Evolutionary conservation across 2,797 vertebrate species (phyloP).

Genomic region (Arrhamphus sclerolepis): DNA sequence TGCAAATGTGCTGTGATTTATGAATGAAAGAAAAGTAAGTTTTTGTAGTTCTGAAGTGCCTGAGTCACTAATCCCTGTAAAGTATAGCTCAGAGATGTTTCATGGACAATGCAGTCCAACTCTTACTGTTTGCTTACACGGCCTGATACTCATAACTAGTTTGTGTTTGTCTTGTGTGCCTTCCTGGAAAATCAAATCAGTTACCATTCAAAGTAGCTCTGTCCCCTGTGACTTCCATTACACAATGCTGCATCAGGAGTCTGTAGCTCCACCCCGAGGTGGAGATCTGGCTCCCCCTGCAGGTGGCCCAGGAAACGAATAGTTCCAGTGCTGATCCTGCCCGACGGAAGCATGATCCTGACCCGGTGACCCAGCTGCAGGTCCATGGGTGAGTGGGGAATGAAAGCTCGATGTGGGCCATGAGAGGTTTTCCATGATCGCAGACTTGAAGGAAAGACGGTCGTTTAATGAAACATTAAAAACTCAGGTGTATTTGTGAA

Average conservation of each 20-base stretch:
- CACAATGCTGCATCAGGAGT: conserved; percentile 63
- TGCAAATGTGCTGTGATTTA: conserved; percentile 7
- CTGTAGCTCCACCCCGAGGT: conserved; percentile 82
- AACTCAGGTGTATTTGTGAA: neutral
- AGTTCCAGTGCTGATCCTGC: conserved; percentile 77
- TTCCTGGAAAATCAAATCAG: conserved; percentile 12
- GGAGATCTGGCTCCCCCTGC: conserved; percentile 75
- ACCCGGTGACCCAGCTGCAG: conserved; percentile 80
- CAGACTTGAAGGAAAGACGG: conserved; percentile 41
- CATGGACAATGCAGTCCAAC: neutral
- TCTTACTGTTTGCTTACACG: neutral
- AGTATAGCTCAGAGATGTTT: neutral
- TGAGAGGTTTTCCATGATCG: conserved; percentile 54
- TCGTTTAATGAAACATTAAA: neutral
- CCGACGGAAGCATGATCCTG: conserved; percentile 78
- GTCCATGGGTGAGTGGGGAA: conserved; percentile 82
- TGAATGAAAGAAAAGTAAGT: neutral
- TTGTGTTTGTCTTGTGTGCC: neutral
- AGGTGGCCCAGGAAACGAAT: conserved; percentile 78
- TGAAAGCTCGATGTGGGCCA: conserved; percentile 73
- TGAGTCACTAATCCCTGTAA: neutral
- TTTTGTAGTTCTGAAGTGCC: neutral
- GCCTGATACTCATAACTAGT: neutral
- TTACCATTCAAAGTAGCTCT: conserved; percentile 82
- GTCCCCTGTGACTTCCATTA: conserved; percentile 67